Percentiles rank a stretch among this genome's conserved stretches.
Conservation (phyloP, 2,797 vertebrate species). For the Mycteria americana region DNA sequence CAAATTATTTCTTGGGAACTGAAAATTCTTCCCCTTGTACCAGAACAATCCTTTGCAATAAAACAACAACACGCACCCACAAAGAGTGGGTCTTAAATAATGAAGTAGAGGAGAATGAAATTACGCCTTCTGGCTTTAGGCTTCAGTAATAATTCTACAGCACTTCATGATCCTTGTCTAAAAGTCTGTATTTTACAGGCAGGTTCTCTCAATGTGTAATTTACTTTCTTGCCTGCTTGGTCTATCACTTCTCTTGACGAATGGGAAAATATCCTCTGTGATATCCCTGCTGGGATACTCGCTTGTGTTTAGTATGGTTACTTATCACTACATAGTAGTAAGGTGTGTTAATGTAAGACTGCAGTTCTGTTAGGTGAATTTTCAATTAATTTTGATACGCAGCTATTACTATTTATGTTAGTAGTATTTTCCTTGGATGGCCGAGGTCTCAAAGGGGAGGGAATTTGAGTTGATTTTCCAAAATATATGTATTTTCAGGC, state of each 20-base stretch:
- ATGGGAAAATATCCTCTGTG: neutral
- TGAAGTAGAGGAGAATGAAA: neutral
- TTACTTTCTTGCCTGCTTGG: neutral
- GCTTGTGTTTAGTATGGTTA: accelerated
- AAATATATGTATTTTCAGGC: neutral
- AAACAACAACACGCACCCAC: neutral
- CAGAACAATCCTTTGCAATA: slow-evolving; percentile 8
- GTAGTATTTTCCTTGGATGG: neutral
- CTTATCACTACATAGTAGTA: neutral
- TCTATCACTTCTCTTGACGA: neutral
- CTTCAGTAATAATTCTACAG: neutral
- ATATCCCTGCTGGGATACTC: neutral
- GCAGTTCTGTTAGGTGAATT: neutral
- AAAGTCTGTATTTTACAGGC: neutral
- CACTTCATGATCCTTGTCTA: neutral
- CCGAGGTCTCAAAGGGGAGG: neutral
- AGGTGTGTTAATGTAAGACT: neutral
- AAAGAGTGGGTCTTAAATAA: neutral
- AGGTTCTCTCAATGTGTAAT: neutral
- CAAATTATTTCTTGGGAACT: neutral
- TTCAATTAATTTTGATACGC: neutral
- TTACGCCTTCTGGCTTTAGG: neutral
- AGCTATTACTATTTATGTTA: neutral
- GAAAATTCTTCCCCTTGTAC: neutral
- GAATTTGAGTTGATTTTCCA: neutral